Conservation (phyloP, 2,113 vertebrate species). For the Corvus hawaiiensis region DNA sequence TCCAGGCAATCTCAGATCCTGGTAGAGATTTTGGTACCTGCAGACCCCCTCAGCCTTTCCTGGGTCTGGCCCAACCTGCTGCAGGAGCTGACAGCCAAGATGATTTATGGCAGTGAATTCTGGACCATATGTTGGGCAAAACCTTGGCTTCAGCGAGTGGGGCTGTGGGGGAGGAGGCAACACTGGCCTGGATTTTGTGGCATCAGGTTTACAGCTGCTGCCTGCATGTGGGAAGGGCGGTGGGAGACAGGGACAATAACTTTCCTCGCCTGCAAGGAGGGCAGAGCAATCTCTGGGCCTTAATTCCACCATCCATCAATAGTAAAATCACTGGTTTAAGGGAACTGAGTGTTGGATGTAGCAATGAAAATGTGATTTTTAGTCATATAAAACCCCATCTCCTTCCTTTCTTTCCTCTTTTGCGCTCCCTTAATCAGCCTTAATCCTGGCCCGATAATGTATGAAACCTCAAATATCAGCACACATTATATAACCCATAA, state of each 20-base stretch:
- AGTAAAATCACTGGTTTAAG: neutral
- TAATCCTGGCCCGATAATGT: neutral
- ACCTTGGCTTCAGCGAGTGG: neutral
- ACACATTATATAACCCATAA: neutral
- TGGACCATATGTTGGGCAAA: constrained; percentile 11
- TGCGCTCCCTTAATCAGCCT: neutral
- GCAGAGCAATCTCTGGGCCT: neutral
- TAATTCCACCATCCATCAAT: neutral
- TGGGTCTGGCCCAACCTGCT: neutral
- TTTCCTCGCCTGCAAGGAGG: neutral
- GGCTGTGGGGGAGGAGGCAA: neutral
- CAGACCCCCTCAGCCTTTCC: neutral
- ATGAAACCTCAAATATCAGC: neutral
- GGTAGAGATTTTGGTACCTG: neutral
- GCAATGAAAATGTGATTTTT: neutral
- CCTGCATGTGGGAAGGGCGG: neutral
- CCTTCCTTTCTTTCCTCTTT: neutral
- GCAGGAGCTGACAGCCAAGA: constrained; percentile 22
- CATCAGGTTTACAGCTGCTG: constrained; percentile 17
- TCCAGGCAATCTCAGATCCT: neutral
- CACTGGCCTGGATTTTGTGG: neutral
- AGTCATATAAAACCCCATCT: neutral
- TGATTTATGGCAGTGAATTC: constrained; percentile 25
- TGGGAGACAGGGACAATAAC: neutral
- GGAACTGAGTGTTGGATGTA: neutral